Evolutionary conservation across 2,797 vertebrate genomes (phyloP).

Genomic region (Propithecus deckenii): DNA sequence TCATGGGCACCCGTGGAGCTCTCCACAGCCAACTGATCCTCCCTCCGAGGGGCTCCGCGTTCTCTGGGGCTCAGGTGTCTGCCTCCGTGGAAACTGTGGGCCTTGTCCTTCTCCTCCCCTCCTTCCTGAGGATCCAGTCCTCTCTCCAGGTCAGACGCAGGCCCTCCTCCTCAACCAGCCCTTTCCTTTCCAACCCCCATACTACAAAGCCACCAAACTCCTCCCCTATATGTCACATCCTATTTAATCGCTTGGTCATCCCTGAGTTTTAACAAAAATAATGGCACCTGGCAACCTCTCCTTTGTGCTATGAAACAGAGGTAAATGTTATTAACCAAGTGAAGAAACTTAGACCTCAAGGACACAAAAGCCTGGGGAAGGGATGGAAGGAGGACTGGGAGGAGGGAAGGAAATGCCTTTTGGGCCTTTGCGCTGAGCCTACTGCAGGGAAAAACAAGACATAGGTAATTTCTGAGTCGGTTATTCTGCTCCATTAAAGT

Average conservation of each 20-base stretch:
- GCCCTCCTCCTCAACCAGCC: background rate
- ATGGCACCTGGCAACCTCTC: constrained; percentile 32
- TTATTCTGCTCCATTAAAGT: constrained; percentile 67
- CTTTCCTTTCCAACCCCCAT: background rate
- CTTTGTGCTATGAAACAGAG: constrained; percentile 28
- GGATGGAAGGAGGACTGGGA: background rate
- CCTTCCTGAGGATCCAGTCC: background rate
- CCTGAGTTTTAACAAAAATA: constrained; percentile 41
- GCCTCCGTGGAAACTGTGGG: background rate
- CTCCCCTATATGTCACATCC: background rate
- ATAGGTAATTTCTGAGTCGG: constrained; percentile 56
- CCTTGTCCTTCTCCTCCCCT: background rate
- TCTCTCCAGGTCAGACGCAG: background rate
- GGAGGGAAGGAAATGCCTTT: constrained; percentile 44
- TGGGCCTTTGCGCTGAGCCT: background rate
- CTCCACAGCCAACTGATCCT: background rate
- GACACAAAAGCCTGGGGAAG: background rate
- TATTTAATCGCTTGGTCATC: background rate
- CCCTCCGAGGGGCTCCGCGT: background rate
- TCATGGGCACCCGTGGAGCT: background rate
- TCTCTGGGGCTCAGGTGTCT: background rate
- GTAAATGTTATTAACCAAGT: constrained; percentile 6
- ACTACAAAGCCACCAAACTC: background rate
- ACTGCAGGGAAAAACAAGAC: constrained; percentile 53
- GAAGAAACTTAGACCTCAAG: constrained; percentile 28